phyloP scores from a whole-genome alignment of 2,113 vertebrate species.

The Actenoides lindsayi region DNA sequence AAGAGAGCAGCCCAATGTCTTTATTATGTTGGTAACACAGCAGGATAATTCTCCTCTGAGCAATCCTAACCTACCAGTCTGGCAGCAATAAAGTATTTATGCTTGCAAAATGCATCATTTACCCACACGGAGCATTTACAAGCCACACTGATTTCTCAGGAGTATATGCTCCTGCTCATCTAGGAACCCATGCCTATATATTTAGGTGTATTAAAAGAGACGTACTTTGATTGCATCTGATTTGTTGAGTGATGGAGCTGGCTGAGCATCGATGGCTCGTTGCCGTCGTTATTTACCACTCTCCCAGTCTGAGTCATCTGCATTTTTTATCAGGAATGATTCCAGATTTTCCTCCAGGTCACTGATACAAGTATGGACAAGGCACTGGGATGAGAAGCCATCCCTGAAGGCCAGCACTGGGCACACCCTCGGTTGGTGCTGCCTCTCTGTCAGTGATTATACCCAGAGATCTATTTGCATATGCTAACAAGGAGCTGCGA shows the following conservation, averaged over 20 bases:
- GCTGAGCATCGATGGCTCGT: neutral
- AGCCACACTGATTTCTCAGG: conserved; percentile 9
- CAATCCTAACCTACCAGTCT: neutral
- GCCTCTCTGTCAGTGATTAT: neutral
- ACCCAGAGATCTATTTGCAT: neutral
- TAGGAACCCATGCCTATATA: neutral
- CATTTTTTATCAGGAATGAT: neutral
- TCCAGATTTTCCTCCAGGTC: neutral
- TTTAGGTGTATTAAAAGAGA: neutral
- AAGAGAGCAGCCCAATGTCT: neutral
- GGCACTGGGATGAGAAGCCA: neutral
- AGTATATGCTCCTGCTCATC: neutral
- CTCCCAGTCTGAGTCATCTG: neutral
- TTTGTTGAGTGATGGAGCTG: neutral
- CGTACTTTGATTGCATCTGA: neutral
- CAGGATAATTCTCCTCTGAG: neutral
- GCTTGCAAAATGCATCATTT: conserved; percentile 9
- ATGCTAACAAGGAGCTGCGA: neutral
- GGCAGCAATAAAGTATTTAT: conserved; percentile 3
- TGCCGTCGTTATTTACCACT: neutral
- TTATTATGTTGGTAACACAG: neutral
- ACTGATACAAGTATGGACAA: neutral
- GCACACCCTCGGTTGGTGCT: neutral
- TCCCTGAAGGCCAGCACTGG: neutral
- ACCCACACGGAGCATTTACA: neutral